These are phyloP conservation scores for Echinometra lucunter DNA, from an alignment of 53 echinoderm and acorn worm genomes.

Conservation along the genomic window DNA sequence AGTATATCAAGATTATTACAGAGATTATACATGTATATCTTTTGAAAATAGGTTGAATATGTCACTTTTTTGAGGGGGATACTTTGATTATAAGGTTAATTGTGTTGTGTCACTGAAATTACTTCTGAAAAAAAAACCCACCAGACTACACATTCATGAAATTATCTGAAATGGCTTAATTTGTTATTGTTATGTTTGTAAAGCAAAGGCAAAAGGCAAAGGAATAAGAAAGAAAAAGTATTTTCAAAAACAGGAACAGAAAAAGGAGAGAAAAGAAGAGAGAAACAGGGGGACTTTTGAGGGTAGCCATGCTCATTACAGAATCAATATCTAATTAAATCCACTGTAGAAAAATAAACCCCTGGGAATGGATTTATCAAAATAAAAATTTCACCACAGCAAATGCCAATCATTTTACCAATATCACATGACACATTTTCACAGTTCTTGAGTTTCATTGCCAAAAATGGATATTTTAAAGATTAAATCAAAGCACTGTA, in stretches of 20 bases:
- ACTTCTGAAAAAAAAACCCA: too few species aligned
- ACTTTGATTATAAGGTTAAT: too few species aligned
- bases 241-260: not conserved
- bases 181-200: too few species aligned
- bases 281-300: not conserved
- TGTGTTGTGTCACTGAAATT: too few species aligned
- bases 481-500: constrained; percentile 7
- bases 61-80: too few species aligned
- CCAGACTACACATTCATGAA: too few species aligned
- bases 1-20: not conserved
- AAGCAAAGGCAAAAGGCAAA: too few species aligned
- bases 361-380: constrained; percentile 50
- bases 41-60: not conserved
- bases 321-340: constrained; percentile 46
- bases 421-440: constrained; percentile 26
- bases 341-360: constrained; percentile 62
- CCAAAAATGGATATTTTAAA: constrained; percentile 15
- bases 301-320: constrained; percentile 42
- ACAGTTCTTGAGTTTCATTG: not conserved
- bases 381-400: constrained; percentile 11
- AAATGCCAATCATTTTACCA: constrained; percentile 57
- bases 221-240: not conserved
- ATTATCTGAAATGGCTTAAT: too few species aligned
- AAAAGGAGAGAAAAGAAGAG: not conserved
- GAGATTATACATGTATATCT: not conserved